These are phyloP conservation scores for Drosophila macrospina DNA, from an alignment of 2,888 invertebrate species.

Conservation along the genomic window DNA sequence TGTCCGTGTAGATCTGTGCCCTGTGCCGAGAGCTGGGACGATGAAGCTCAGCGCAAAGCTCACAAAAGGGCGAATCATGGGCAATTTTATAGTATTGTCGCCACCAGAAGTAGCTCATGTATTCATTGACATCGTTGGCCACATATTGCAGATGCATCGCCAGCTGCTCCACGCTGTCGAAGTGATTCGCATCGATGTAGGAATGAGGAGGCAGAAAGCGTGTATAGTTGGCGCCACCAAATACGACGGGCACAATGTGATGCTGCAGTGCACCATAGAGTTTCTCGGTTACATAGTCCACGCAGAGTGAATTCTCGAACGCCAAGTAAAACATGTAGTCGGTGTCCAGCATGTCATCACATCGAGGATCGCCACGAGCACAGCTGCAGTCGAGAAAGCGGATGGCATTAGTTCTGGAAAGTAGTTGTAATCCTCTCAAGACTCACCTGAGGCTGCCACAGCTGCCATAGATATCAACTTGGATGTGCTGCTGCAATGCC, in stretches of 20 bases:
- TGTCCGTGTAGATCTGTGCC: constrained; percentile 77
- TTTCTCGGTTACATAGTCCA: constrained; percentile 90
- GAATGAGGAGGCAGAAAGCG: constrained; percentile 87
- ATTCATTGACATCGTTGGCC: constrained; percentile 86
- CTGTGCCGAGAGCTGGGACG: constrained; percentile 59
- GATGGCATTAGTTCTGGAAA: neutral
- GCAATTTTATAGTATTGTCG: constrained; percentile 86
- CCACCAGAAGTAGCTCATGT: constrained; percentile 89
- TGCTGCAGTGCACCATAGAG: constrained; percentile 75
- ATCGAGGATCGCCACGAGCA: constrained; percentile 73
- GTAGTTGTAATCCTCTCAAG: neutral
- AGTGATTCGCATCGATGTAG: constrained; percentile 89
- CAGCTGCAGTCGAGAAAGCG: constrained; percentile 71
- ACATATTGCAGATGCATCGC: constrained; percentile 86
- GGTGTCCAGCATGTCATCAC: constrained; percentile 84
- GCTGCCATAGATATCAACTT: constrained; percentile 88
- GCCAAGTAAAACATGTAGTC: constrained; percentile 89
- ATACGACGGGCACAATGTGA: constrained; percentile 88
- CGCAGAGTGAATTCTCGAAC: constrained; percentile 90
- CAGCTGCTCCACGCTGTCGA: constrained; percentile 86
- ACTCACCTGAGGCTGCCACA: constrained; percentile 86
- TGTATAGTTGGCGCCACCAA: constrained; percentile 89
- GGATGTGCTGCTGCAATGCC: constrained; percentile 87
- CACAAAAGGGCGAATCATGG: constrained; percentile 76
- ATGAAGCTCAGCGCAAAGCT: constrained; percentile 81